Base-by-base conservation (phyloP, 1,140 invertebrate species). In the Colletes latitarsis region DNA sequence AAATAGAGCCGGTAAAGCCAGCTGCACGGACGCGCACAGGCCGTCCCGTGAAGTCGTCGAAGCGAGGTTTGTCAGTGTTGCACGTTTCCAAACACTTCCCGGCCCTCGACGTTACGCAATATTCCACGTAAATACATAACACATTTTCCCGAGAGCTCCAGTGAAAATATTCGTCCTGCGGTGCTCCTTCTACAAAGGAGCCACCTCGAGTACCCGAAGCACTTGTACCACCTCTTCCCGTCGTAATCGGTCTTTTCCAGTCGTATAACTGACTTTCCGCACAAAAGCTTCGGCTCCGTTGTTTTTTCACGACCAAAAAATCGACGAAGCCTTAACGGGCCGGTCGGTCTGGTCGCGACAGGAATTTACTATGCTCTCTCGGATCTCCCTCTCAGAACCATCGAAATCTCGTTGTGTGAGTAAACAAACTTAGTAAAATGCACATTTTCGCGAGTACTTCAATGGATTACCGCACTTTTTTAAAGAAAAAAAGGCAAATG, bases 101-200 rank as follows among this genome's bases (percentile, higher is more conserved):
- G 81, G 86, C 57, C 81, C 81, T 81, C 69, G 87, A 68, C 68
- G 82, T 89, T 89, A 89, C 88, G 88, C 88, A 89, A 89, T 87
- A 79, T 85, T 88, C 88, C 81, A 88, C 88, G 86, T 87, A 89
- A 89, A 89, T 89, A 89, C 88, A 89, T 89, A 89, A 88, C 80
- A 83, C 84, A 72, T 85, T 86, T 79, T 49, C 69, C 66, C 41
- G 67, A 71, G 82, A 53, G 58, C 75, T 75, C 74, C 71, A 80
- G 78, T 81, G 84, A 85, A 75, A 85, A 77, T 62, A 80, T 68
- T 73, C 68, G 84, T 85, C 83, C 83, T 84, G 73, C 82, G 73
- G 69, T 85, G 67, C 83, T 85, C 82, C 82, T 77, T 83, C 69
- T 71, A 60, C 52, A 64, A 64, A 85, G 64, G 70, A 75, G 72